A percentile compares a stretch with the other conserved stretches of the same genome.
These are phyloP conservation scores for Noctua janthe DNA, from an alignment of 2,888 invertebrate genomes.

Conservation along the genomic window DNA sequence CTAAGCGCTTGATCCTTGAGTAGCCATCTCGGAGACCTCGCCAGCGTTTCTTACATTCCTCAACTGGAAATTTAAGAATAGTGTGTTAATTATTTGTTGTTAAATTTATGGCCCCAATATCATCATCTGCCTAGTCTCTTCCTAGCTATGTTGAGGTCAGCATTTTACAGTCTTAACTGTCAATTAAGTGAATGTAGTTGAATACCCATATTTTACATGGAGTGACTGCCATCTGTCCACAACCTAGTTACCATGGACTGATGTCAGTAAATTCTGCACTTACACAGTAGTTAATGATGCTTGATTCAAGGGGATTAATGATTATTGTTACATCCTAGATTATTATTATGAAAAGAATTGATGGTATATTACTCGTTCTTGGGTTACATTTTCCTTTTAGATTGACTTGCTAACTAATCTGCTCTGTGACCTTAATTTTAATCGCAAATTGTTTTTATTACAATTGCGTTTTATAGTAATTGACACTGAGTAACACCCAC, in stretches of 20 bases:
- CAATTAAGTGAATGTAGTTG: not conserved
- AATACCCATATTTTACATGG: not conserved
- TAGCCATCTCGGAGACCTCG: conserved; percentile 89
- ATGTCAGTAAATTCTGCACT: not conserved
- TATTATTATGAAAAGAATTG: not conserved
- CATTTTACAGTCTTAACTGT: not conserved
- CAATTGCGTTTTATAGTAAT: not conserved
- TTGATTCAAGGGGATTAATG: not conserved
- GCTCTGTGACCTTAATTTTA: not conserved
- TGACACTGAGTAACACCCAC: not conserved
- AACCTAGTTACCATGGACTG: not conserved
- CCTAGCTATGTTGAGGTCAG: not conserved
- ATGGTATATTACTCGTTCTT: not conserved
- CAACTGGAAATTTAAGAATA: conserved; percentile 80
- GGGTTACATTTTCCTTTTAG: not conserved
- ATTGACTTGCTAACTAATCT: not conserved
- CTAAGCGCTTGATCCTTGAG: conserved; percentile 86
- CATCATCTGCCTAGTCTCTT: not conserved
- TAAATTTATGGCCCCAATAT: not conserved
- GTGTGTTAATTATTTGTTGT: not conserved
- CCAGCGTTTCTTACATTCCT: conserved; percentile 91
- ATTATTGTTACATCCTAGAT: not conserved
- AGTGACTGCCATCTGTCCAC: not conserved
- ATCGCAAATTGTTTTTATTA: not conserved
- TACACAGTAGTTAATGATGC: not conserved